A percentile compares a stretch with the other conserved stretches of the same genome.
These are phyloP conservation scores for Galerucella nymphaeae DNA, from an alignment of 2,888 invertebrate species.

Conservation along the genomic window DNA sequence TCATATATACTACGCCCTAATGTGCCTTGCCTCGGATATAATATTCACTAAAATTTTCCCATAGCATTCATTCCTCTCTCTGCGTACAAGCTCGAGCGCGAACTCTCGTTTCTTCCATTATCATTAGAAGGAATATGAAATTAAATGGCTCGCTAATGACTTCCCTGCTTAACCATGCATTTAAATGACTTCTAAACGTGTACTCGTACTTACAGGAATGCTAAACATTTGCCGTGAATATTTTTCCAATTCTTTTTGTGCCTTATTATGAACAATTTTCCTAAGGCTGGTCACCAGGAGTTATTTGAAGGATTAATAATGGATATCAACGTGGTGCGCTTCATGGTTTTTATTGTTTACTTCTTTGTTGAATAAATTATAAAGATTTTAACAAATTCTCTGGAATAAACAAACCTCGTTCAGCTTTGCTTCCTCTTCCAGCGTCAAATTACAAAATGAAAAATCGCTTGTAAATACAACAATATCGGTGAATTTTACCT, in stretches of 20 bases:
- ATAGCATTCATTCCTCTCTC: conserved; percentile 12
- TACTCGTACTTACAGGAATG: conserved; percentile 20
- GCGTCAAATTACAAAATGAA: conserved; percentile 25
- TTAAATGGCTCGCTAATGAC: conserved; percentile 40
- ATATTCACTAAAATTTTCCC: conserved; percentile 12
- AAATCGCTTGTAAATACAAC: conserved; percentile 20
- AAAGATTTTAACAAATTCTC: conserved; percentile 17
- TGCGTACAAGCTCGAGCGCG: conserved; percentile 7
- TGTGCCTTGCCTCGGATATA: conserved; percentile 1
- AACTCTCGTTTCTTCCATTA: conserved; percentile 34
- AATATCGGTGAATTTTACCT: conserved; percentile 22
- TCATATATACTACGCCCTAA: not conserved
- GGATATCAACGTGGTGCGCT: too few species aligned
- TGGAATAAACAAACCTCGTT: conserved; percentile 11
- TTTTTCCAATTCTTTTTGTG: not conserved
- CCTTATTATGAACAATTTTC: too few species aligned
- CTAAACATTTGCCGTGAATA: conserved; percentile 36
- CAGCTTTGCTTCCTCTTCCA: conserved; percentile 1
- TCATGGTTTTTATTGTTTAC: too few species aligned
- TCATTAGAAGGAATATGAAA: conserved; percentile 41
- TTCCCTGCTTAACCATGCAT: conserved; percentile 39
- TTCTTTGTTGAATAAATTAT: conserved; percentile 10
- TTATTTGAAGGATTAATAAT: too few species aligned
- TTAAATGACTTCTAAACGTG: conserved; percentile 32
- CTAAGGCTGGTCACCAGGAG: too few species aligned